Conservation (phyloP, 2,113 vertebrate species). For the Equus przewalskii region DNA sequence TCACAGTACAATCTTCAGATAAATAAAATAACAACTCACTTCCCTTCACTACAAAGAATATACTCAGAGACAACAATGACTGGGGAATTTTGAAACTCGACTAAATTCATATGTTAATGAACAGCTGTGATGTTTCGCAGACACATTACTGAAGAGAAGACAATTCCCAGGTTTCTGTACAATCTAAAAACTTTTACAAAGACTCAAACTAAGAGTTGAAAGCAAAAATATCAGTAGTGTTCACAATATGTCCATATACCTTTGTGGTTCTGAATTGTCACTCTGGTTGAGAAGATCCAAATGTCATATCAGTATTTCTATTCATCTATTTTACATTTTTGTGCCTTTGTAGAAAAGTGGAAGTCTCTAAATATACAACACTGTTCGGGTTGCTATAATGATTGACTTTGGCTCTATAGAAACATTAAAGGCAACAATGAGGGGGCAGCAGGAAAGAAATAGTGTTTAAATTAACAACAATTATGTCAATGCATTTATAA, state of each 20-base stretch:
- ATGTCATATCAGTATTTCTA: not conserved
- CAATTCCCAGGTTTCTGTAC: conserved; percentile 86
- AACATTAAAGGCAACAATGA: not conserved
- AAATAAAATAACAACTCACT: conserved; percentile 88
- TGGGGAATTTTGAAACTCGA: conserved; percentile 86
- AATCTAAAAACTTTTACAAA: conserved; percentile 84
- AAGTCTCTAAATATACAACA: not conserved
- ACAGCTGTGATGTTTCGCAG: conserved; percentile 88
- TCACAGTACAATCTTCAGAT: conserved; percentile 84
- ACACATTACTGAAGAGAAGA: conserved; percentile 85
- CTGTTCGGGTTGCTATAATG: not conserved
- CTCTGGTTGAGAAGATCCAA: not conserved
- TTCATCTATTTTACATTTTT: not conserved
- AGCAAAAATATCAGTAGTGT: conserved; percentile 69
- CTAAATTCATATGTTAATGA: conserved; percentile 91
- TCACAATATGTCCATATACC: not conserved
- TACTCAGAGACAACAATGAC: conserved; percentile 85
- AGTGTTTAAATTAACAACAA: not conserved
- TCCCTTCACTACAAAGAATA: conserved; percentile 85
- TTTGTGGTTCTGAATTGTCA: not conserved
- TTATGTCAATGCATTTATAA: not conserved
- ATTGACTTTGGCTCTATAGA: not conserved
- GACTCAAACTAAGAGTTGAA: conserved; percentile 68
- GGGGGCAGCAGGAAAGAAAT: not conserved
- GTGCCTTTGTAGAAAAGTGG: not conserved